Percentiles rank a stretch among this genome's conserved stretches.
phyloP scores from a whole-genome alignment of 2,113 vertebrate genomes.

The Cichladusa arquata region DNA sequence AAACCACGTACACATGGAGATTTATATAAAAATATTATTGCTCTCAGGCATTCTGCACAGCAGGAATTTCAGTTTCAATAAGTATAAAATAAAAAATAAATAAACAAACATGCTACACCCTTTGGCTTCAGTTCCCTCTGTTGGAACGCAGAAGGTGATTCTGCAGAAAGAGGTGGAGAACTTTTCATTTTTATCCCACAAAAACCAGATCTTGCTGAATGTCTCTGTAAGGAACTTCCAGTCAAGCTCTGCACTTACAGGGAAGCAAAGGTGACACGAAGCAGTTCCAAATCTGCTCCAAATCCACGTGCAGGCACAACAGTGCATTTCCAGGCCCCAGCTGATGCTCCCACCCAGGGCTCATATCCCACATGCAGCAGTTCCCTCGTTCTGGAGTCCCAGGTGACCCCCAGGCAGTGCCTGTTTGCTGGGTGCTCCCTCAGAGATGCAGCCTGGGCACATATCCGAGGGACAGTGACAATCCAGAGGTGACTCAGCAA shows the following conservation, averaged over 20 bases:
- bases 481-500: not conserved
- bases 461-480: not conserved
- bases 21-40: constrained; percentile 2
- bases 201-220: not conserved
- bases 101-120: not conserved
- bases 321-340: not conserved
- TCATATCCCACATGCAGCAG: not conserved
- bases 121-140: not conserved
- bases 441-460: not conserved
- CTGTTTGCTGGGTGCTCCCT: not conserved
- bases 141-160: not conserved
- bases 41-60: not conserved
- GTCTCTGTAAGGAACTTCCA: not conserved
- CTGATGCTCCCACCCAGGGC: not conserved
- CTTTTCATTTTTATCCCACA: not conserved
- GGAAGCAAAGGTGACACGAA: not conserved
- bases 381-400: not conserved
- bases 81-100: not conserved
- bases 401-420: not conserved
- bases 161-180: not conserved
- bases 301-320: not conserved
- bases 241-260: not conserved
- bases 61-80: not conserved
- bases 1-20: not conserved
- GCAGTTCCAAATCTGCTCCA: not conserved